Conservation (phyloP, 2,888 invertebrate species). For the Lycia hirtaria region DNA sequence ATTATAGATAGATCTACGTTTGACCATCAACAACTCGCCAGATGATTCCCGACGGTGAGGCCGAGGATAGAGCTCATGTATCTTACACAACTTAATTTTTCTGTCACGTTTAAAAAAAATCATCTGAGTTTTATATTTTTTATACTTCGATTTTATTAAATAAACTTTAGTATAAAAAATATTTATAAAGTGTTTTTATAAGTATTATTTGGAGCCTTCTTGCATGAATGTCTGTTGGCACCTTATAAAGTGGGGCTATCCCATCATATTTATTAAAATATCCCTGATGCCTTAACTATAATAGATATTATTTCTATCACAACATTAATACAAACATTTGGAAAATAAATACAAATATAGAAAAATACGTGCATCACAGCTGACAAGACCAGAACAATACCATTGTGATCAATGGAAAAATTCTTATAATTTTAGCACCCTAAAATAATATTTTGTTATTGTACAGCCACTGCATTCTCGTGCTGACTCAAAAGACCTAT, state of each 20-base stretch:
- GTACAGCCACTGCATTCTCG: slow-evolving; percentile 2
- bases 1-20: too few species aligned
- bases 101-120: too few species aligned
- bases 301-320: background rate
- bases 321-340: background rate
- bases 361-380: slow-evolving; percentile 1
- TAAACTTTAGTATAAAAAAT: background rate
- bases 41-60: too few species aligned
- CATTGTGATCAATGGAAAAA: background rate
- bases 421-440: background rate
- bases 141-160: background rate
- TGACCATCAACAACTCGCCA: too few species aligned
- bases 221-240: background rate
- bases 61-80: too few species aligned
- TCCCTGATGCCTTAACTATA: background rate
- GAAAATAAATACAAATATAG: background rate
- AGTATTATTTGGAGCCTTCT: background rate
- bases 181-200: background rate
- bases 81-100: too few species aligned
- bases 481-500: background rate
- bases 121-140: too few species aligned
- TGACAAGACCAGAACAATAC: background rate
- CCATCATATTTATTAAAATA: background rate
- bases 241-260: too few species aligned
- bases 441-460: background rate